Evolutionary conservation across 1,140 invertebrate genomes (phyloP).

Genomic region (Scaptomyza montana): DNA sequence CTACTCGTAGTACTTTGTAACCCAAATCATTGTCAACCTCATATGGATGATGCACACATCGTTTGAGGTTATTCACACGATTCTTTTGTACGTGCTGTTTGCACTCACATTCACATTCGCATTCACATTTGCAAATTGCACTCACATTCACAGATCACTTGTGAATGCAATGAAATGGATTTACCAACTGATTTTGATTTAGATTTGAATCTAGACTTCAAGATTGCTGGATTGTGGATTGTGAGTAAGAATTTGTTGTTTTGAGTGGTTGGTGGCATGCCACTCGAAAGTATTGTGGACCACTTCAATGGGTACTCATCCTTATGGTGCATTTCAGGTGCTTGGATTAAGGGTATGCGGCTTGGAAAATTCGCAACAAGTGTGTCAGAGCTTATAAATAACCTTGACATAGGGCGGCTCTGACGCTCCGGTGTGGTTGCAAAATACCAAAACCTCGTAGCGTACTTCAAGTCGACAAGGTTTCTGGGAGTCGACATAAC

Average conservation of each 20-base stretch:
- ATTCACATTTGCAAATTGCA: slow-evolving; percentile 1
- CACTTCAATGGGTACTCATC: slow-evolving; percentile 30
- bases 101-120: slow-evolving; percentile 15
- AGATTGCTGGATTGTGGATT: slow-evolving; percentile 19
- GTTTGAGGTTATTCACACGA: slow-evolving; percentile 32
- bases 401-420: slow-evolving; percentile 65
- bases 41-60: too few species aligned
- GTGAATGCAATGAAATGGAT: slow-evolving; percentile 20
- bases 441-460: not conserved
- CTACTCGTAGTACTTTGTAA: too few species aligned
- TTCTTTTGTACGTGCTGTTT: not conserved
- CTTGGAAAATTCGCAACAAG: slow-evolving; percentile 51
- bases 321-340: slow-evolving; percentile 30
- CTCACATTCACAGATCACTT: slow-evolving; percentile 8
- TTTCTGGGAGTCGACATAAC: not conserved
- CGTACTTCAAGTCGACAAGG: slow-evolving; percentile 12
- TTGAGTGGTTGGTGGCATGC: slow-evolving; percentile 10
- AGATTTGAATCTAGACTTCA: slow-evolving; percentile 1
- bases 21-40: too few species aligned
- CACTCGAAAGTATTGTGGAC: slow-evolving; percentile 32
- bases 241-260: slow-evolving; percentile 7
- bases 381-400: slow-evolving; percentile 58
- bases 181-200: slow-evolving; percentile 23
- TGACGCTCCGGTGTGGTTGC: not conserved
- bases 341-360: slow-evolving; percentile 10